phyloP scores from a whole-genome alignment of 2,113 vertebrate species.

The Ceyx cyanopectus region DNA sequence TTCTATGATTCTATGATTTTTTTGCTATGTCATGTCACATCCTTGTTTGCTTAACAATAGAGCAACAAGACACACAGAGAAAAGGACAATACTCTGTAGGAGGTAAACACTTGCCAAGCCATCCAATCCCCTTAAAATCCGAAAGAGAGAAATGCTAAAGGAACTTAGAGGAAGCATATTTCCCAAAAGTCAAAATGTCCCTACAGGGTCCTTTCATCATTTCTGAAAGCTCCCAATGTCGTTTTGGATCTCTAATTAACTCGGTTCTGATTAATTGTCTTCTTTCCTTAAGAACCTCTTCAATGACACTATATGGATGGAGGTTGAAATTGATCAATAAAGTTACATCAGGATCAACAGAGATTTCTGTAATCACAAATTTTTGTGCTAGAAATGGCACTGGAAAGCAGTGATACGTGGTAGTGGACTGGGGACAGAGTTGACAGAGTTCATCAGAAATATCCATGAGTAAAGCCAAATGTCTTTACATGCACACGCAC shows the following conservation, averaged over 20 bases:
- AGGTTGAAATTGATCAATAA: constrained; percentile 45
- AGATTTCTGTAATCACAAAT: background rate
- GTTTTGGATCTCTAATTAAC: constrained; percentile 35
- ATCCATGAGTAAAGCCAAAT: background rate
- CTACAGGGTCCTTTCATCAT: background rate
- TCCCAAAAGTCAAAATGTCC: background rate
- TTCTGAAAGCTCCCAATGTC: constrained; percentile 7
- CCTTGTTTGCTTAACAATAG: background rate
- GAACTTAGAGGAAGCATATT: background rate
- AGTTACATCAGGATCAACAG: background rate
- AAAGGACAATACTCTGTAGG: background rate
- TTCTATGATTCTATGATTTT: too few relatives aligned
- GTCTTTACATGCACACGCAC: fast-evolving
- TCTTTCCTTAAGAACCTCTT: constrained; percentile 30
- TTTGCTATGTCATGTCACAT: background rate
- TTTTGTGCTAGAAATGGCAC: background rate
- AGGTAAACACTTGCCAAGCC: background rate
- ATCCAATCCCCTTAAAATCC: background rate
- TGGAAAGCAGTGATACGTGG: background rate
- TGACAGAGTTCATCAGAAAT: background rate
- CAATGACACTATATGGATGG: constrained; percentile 7
- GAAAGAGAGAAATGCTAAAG: background rate
- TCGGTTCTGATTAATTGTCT: constrained; percentile 46
- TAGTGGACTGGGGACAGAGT: background rate
- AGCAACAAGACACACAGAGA: background rate